Base-by-base conservation (phyloP, 2,113 vertebrate genomes). In the Bagarius yarrelli region DNA sequence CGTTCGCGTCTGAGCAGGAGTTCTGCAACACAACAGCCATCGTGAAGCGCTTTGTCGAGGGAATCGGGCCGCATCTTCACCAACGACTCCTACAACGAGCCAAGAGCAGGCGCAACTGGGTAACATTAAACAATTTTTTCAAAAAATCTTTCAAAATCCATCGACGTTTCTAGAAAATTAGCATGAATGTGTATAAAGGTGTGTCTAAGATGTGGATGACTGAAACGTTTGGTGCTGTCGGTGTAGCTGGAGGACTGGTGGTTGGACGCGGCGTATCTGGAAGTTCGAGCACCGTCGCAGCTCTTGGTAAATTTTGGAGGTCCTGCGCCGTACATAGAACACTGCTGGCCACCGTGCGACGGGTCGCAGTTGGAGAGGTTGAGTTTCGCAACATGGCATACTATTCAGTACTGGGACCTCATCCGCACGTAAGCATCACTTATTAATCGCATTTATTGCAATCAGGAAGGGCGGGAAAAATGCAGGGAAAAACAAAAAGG, bases 201-300 rank as follows among this genome's bases (percentile, higher is more conserved):
- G 27, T 50, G 8, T 16, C 2, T 11, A 15, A 18, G 67, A 70
- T 14, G 8, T 25, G 57, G 18, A 50, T 66, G 25, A 27, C 19
- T 4, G 18, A 19, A 47, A 27, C 69, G 69, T 19, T 47, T 44
- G 32, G 3, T 64, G 5, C 59, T 69, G 53, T 50, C 27, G 69
- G 5, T 23, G 69, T 85, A 99, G 98, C 91, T 99, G 89, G 98
- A 98, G 85, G 95, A 99, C 9, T 99, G 97, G 98, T 99, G 98
- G 98, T 91, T 97, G 83, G 94, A 96, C 50, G 78, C 87, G 19
- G 95, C 94, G 0, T 99, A 99, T 84, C 92, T 99, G 86, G 96
- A 99, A 80, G 81, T 92, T 25, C 97, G 97, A 15, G 87, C 91
- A n/a, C 91, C 97, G 11, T 96, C 96, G 4, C 96, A 98, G 90